Evolutionary conservation across 2,797 vertebrate species (phyloP).

Genomic region (Darevskia nairensis): DNA sequence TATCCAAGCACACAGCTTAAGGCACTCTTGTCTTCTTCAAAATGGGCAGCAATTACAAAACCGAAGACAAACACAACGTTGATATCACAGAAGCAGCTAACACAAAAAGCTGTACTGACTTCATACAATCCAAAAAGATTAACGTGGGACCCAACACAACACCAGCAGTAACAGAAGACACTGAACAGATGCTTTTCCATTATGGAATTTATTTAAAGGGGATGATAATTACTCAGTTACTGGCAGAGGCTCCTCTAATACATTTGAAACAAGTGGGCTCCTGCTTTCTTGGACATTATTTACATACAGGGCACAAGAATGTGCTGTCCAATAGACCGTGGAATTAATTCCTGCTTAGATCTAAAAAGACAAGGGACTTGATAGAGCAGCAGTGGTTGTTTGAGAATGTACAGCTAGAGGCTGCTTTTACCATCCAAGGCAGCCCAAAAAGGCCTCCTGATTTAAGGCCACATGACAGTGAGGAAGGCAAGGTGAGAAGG

Average conservation of each 20-base stretch:
- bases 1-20: not conserved
- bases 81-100: not conserved
- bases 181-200: not conserved
- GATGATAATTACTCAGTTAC: not conserved
- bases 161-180: not conserved
- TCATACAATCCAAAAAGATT: not conserved
- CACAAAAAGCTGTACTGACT: not conserved
- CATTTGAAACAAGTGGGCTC: not conserved
- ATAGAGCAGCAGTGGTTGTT: not conserved
- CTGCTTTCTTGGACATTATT: not conserved
- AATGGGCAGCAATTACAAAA: too few species aligned
- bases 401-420: not conserved
- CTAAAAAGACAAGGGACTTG: not conserved
- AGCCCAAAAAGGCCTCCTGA: not conserved
- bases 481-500: not conserved
- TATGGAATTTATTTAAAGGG: conserved; percentile 14
- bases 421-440: not conserved
- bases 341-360: not conserved
- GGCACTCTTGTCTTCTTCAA: not conserved
- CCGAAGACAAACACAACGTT: not conserved
- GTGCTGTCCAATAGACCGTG: not conserved
- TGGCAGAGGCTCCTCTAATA: not conserved
- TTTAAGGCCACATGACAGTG: not conserved
- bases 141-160: not conserved
- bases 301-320: not conserved